Conservation (phyloP, 2,113 vertebrate genomes). For the Irena cyanogastra region DNA sequence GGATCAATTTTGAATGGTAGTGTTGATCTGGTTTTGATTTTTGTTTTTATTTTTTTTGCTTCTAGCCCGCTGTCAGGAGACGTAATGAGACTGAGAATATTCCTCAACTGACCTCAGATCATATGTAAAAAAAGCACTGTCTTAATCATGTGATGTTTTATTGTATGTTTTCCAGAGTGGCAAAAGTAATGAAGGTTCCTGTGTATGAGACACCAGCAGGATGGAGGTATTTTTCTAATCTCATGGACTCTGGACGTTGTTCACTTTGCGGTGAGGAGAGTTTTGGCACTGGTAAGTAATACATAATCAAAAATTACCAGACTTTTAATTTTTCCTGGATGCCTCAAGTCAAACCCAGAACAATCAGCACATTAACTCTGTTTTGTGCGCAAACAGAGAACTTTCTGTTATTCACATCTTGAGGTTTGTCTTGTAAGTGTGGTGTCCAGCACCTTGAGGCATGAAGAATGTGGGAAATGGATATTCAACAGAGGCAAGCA, state of each 20-base stretch:
- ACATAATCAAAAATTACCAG: not conserved
- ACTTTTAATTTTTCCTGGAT: not conserved
- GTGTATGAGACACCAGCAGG: constrained; percentile 96
- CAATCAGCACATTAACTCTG: not conserved
- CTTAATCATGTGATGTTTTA: not conserved
- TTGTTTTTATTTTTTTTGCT: not conserved
- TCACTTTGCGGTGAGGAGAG: constrained; percentile 98
- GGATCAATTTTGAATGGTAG: not conserved
- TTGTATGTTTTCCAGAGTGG: constrained; percentile 79
- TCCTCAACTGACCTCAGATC: not conserved
- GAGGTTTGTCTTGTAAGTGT: not conserved
- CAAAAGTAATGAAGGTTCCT: constrained; percentile 92
- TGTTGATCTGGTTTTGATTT: not conserved
- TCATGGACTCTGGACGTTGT: constrained; percentile 97
- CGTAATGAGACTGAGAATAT: not conserved
- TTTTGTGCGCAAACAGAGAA: not conserved
- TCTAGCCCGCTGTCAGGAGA: not conserved
- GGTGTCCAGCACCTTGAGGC: not conserved
- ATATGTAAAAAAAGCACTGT: not conserved
- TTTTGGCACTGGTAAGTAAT: constrained; percentile 89
- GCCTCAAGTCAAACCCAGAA: not conserved
- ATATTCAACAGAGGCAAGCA: not conserved
- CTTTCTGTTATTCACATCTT: not conserved
- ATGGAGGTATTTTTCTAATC: constrained; percentile 96
- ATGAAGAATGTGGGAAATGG: not conserved